Evolutionary conservation across 2,797 vertebrate genomes (phyloP).

Genomic region (Rhabdophis nuchalis): DNA sequence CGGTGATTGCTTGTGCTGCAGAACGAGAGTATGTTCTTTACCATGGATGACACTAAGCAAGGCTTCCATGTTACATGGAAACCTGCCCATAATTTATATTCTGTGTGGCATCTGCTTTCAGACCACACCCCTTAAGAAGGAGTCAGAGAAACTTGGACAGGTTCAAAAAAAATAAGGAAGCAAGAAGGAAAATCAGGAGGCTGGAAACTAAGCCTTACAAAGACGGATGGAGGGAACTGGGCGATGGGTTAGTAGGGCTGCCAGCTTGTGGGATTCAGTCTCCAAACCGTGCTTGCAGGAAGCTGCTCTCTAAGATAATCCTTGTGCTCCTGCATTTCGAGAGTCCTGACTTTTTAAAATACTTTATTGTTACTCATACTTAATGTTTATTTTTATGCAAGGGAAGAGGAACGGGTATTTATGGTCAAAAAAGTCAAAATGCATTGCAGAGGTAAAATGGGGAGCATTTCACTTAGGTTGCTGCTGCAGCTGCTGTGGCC

Average conservation of each 20-base stretch:
- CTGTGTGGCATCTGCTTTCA: background rate
- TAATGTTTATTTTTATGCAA: background rate
- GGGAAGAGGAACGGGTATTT: background rate
- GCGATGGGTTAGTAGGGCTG: background rate
- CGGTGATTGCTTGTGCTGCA: background rate
- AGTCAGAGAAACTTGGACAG: background rate
- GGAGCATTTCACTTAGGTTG: background rate
- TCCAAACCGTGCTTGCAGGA: background rate
- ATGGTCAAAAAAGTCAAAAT: background rate
- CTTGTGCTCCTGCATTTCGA: background rate
- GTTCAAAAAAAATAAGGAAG: background rate
- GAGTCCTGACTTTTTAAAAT: background rate
- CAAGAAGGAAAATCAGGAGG: background rate
- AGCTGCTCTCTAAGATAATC: background rate
- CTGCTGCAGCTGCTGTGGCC: too few species aligned
- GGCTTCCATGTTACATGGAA: background rate
- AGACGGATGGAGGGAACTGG: background rate
- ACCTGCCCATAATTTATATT: background rate
- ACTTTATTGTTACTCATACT: background rate
- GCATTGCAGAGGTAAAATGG: background rate
- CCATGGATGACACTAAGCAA: background rate
- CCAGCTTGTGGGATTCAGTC: background rate
- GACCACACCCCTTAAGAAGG: background rate
- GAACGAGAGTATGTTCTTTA: background rate
- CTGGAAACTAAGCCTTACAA: background rate